Evolutionary conservation across 2,888 invertebrate genomes (phyloP), one percentile per base, ranked within the genome.

Genomic region (Acleris cristana): DNA sequence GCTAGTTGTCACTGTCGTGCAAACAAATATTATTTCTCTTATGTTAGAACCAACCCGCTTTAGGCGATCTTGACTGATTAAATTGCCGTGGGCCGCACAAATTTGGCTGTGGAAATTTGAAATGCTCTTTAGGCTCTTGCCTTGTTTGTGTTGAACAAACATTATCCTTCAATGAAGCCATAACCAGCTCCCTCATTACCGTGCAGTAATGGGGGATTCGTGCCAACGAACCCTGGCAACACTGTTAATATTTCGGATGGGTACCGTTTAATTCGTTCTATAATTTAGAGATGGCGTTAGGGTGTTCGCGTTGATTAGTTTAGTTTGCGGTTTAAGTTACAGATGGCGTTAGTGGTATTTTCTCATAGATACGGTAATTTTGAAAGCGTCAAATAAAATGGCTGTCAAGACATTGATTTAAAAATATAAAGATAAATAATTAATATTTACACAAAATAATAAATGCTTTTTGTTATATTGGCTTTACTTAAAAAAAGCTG

Each of bases 81-180:
- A 48, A 48, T 45, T 18, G 48, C 48, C n/a, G 48, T n/a, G 48
- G 16, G 48, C 48, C 48, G 48, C 18, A n/a, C 48, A 48, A 48
- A 48, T 48, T 48, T 18, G 48, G 48, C 6, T 18, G 48, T 48
- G 48, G 48, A 53, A 53, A 53, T 53, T 53, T 53, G 53, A 53
- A 53, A 16, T 53, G 48, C 48, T 53, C 21, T 30, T 7, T 26
- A 53, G 26, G 26, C n/a, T 3, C 30, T 16, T 8, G 51, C n/a
- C 30, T 53, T 53, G 53, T 53, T 53, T 53, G 53, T 30, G 48
- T 48, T 48, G 16, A 53, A 30, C 53, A 53, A 53, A 53, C 53
- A 53, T 53, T 16, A 26, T 19, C 21, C 53, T 23, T 12, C 53
- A 14, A 53, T 53, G 53, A 53, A 51, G 53, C 53, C 53, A n/a